Evolutionary conservation across 2,797 vertebrate species (phyloP), one percentile per base, ranked within the genome.

Genomic region (Melanotaenia trifasciata): DNA sequence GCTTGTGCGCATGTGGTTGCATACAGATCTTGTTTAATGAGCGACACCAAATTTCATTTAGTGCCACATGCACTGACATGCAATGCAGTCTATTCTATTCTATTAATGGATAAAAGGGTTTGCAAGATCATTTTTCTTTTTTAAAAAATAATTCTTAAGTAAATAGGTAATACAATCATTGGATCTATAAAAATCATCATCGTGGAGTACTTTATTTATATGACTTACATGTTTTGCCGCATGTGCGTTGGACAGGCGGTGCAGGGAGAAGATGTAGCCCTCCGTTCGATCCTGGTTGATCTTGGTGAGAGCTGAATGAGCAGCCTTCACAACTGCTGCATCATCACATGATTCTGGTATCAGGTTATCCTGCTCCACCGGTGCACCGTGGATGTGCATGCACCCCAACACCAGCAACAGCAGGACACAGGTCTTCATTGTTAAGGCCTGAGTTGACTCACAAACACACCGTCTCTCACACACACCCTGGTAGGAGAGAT

Each of bases 281-380:
- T 95, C 89, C 0, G 28, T 38, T 0, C 93, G 88, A 64, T 94
- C 78, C 5, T 62, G 32, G 88, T 95, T 95, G 88, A 95, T 94
- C 78, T 93, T 85, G 36, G 40, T 71, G 28, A 95, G 67, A 6
- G 94, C 93, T 70, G 70, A 70, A 0, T 0, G 57, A 0, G 94
- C 94, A 0, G 92, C 89, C 0, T 35, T 64, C 13, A 35, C 5
- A 0, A 80, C 83, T 0, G 35, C 4, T 0, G 86, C 47, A 0
- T 94, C 93, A 1, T 79, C 43, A 59, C 95, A 95, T 0, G 92
- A 93, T 0, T 78, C 87, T 0, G 78, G 28, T 54, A 64, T 43
- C 20, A 86, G 0, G 18, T 24, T 67, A 0, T 0, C 36, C 10
- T 6, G 43, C 5, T 85, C 87, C 65, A 90, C 45, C 0, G 94